Conservation (phyloP, 2,888 invertebrate genomes). For the Ceraclea dissimilis region DNA sequence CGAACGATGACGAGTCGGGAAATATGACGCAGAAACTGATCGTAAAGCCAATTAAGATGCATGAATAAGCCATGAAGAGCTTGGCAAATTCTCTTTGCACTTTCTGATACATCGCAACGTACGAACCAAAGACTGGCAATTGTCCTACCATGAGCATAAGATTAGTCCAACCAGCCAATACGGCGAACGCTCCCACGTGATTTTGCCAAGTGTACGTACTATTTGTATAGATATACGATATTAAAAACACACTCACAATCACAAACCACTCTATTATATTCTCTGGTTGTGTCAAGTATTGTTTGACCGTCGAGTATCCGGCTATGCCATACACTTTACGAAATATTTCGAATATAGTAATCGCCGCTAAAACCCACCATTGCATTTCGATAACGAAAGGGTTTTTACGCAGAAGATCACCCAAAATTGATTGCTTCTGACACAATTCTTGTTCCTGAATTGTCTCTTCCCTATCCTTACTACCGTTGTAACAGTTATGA, state of each 20-base stretch:
- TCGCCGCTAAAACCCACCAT: conserved; percentile 73
- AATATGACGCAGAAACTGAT: conserved; percentile 85
- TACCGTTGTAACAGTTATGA: conserved; percentile 78
- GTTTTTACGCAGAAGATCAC: conserved; percentile 65
- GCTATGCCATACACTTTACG: conserved; percentile 76
- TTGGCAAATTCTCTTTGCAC: conserved; percentile 83
- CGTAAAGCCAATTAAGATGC: conserved; percentile 77
- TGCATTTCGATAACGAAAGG: conserved; percentile 74
- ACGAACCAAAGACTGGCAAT: conserved; percentile 79
- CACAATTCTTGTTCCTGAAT: conserved; percentile 67
- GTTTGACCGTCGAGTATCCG: conserved; percentile 72
- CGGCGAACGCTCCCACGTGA: conserved; percentile 79
- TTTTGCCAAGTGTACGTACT: conserved; percentile 76
- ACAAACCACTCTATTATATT: conserved; percentile 86
- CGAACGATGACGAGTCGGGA: conserved; percentile 72
- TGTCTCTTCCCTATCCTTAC: conserved; percentile 66
- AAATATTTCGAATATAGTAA: conserved; percentile 72
- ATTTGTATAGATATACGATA: conserved; percentile 74
- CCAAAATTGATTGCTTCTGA: conserved; percentile 70
- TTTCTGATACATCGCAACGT: conserved; percentile 85
- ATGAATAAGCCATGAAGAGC: conserved; percentile 77
- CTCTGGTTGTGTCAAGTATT: conserved; percentile 76
- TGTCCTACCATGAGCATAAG: conserved; percentile 89
- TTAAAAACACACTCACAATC: conserved; percentile 73
- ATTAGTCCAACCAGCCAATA: conserved; percentile 81